Evolutionary conservation across 2,888 invertebrate genomes (phyloP), one percentile per base, ranked within the genome.

Genomic region (Monoplex corrugatus): DNA sequence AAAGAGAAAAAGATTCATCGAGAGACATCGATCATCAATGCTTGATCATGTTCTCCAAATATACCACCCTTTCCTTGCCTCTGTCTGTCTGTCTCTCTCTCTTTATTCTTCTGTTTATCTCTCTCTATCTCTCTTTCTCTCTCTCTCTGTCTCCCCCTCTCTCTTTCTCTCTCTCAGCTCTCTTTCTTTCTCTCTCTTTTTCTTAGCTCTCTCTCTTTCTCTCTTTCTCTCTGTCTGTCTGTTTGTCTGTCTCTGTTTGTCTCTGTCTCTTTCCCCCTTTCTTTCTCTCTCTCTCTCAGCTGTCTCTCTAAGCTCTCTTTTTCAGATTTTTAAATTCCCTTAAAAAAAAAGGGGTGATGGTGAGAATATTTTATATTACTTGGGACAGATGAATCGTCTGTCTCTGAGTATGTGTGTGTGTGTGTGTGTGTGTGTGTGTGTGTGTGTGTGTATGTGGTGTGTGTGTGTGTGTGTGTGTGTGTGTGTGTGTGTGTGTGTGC

Each of bases 1-100:
- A n/a, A 89, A 89, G 89, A 87, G 87, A 89, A 89, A 87, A 89
- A 89, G 89, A 89, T 89, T 89, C 87, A 89, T 89, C 86, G 86
- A 75, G 89, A 87, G 87, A 89, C 87, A 89, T 89, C 89, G 87
- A 89, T 89, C 89, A 89, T 89, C 87, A 89, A 89, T 89, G 89
- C 89, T 87, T 89, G 89, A 83, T 87, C 89, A 89, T 89, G 89
- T 83, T 87, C 87, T 57, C 68, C 87, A 89, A 89, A 89, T 89
- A 89, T 87, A 40, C 86, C 35, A 35, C 10, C 35, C 10, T 32
- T 35, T 72, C 35, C 72, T 72, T 5, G 6, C 19, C 35, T 72
- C 16, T 35, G 6, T 35, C 35, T 72, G 72, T 6, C 35, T 72
- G 32, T 28, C 35, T 6, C 72, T 2, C 35, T 35, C 72, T 32